Evolutionary conservation across 2,888 invertebrate species (phyloP).

Genomic region (Oscheius sp.): DNA sequence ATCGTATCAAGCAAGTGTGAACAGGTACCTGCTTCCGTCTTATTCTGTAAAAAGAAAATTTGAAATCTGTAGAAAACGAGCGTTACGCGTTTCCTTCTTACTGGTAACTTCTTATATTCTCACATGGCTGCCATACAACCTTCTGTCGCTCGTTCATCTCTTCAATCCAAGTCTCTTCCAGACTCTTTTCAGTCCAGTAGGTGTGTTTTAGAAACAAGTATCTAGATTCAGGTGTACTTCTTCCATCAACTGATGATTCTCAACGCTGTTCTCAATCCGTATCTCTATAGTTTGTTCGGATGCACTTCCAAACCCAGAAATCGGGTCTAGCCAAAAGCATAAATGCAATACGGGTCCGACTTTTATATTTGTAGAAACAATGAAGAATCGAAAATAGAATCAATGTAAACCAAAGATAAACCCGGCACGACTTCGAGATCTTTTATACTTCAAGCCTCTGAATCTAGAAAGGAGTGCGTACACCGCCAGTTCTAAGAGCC

Average conservation of each 20-base stretch:
- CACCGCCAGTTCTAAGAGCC: too few species aligned
- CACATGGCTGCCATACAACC: conserved; percentile 73
- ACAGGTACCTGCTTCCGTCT: neutral
- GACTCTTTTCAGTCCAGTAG: neutral
- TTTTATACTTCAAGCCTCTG: too few species aligned
- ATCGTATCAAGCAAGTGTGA: conserved; percentile 60
- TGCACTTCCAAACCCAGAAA: conserved; percentile 18
- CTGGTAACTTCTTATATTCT: conserved; percentile 70
- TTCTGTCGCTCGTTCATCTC: conserved; percentile 64
- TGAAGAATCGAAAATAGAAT: too few species aligned
- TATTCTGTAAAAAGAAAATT: neutral
- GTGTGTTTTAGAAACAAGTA: neutral
- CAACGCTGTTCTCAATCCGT: conserved; percentile 72
- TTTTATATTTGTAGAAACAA: neutral
- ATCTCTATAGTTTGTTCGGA: conserved; percentile 61
- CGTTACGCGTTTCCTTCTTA: conserved; percentile 68
- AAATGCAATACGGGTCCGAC: neutral
- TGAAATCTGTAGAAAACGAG: conserved; percentile 60
- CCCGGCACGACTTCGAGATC: too few species aligned
- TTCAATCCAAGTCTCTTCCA: conserved; percentile 49
- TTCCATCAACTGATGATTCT: conserved; percentile 71
- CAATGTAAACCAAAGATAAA: too few species aligned
- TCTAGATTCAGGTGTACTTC: conserved; percentile 61
- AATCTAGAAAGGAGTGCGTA: too few species aligned
- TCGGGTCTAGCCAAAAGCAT: neutral